Base-by-base conservation (phyloP, 1,140 invertebrate species). In the Cheumatopsyche charites region DNA sequence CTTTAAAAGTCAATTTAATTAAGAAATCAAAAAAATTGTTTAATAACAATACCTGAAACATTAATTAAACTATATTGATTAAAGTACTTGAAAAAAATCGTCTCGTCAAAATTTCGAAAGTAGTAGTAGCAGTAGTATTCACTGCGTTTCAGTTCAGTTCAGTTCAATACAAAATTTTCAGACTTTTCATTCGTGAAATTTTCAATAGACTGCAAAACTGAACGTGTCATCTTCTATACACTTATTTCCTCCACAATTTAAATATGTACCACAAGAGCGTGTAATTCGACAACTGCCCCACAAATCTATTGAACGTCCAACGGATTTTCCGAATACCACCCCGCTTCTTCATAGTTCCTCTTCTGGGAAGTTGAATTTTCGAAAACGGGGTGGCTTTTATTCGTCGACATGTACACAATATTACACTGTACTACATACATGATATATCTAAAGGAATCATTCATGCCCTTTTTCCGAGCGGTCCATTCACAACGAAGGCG, bases 241-340 rank as follows among this genome's bases (percentile, higher is more conserved):
- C n/a, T n/a, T n/a, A n/a, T n/a, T n/a, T n/a, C n/a, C n/a, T n/a
- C n/a, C 29, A 36, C 29, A 36, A 36, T 36, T 36, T 4, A 9
- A 36, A 9, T 36, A 36, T 36, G 63, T 70, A 62, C 66, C 21
- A 68, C 66, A 55, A n/a, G 36, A 29, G 21, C 55, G 41, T 62
- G 69, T 71, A 71, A 62, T 71, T 71, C 61, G 43, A 65, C 55
- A 62, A 17, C 19, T 17, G 9, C 13, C 29, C 3, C 55, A 55
- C 23, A 55, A 49, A 36, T 55, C 41, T 43, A 41, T 63, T 71
- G 62, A 58, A 62, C 29, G 23, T 23, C 1, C 36, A n/a, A n/a
- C 23, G 21, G 41, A 55, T 68, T 68, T 41, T 45, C 26, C 23
- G 25, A 42, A 19, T 17, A 63, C 63, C 45, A 21, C 62, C 29